Evolutionary conservation across 2,113 vertebrate genomes (phyloP).

Genomic region (Antigone vipio): DNA sequence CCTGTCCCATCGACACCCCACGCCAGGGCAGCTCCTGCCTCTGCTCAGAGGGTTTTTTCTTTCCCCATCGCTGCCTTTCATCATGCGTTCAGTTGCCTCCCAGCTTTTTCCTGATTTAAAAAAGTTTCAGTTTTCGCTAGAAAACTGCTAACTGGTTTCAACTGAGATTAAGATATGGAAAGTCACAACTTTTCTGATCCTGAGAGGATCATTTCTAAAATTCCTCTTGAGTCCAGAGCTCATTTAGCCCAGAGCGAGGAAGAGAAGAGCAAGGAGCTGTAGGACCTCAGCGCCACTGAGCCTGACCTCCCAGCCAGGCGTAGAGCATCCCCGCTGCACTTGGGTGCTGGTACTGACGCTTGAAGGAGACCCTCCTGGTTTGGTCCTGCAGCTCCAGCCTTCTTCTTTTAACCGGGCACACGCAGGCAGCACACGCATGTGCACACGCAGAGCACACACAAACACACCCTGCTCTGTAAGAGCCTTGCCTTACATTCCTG

Average conservation of each 20-base stretch:
- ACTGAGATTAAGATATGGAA: background rate
- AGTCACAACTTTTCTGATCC: background rate
- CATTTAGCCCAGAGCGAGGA: background rate
- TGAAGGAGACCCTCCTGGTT: background rate
- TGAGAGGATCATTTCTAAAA: background rate
- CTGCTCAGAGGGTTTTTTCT: rapidly evolving
- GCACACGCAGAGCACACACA: background rate
- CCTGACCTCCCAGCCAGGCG: background rate
- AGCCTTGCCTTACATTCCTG: background rate
- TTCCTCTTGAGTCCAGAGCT: background rate
- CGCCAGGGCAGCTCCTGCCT: background rate
- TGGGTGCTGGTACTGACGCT: rapidly evolving
- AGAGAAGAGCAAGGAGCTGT: background rate
- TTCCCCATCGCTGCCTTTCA: background rate
- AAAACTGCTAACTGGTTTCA: background rate
- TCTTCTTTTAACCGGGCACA: background rate
- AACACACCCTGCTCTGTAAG: rapidly evolving
- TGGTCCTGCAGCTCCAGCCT: background rate
- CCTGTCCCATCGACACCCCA: background rate
- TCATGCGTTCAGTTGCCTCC: background rate
- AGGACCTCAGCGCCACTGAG: background rate
- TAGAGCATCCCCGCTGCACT: rapidly evolving
- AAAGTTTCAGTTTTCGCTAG: background rate
- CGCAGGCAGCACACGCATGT: background rate
- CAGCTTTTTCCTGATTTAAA: background rate